Conservation (phyloP, 2,888 invertebrate species). For the Folsomia candida region DNA sequence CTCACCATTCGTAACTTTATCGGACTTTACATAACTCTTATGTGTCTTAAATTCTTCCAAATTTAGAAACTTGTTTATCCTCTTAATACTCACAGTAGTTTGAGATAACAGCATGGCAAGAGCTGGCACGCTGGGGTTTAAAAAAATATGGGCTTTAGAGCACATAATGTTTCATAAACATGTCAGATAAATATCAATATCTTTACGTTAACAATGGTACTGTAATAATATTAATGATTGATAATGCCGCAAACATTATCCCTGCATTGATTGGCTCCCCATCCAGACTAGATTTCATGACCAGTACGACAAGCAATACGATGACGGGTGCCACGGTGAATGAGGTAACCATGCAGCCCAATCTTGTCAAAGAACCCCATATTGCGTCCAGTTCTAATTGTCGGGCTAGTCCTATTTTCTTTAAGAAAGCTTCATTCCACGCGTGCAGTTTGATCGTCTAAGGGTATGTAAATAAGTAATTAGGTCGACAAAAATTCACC, state of each 20-base stretch:
- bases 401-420: not conserved
- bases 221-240: not conserved
- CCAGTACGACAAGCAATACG: not conserved
- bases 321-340: not conserved
- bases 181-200: no score
- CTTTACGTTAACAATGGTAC: not conserved
- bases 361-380: not conserved
- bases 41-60: not conserved
- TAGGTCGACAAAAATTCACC: no score
- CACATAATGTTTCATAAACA: no score
- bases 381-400: not conserved
- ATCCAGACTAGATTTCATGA: not conserved
- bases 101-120: not conserved
- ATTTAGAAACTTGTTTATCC: not conserved
- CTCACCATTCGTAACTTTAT: no score
- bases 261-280: not conserved
- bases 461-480: no score
- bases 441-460: not conserved
- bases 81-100: not conserved
- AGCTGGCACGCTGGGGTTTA: no score
- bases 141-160: no score
- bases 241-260: not conserved
- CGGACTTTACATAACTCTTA: no score
- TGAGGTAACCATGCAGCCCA: not conserved
- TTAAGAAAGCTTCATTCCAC: not conserved